phyloP scores from a whole-genome alignment of 2,888 invertebrate genomes.

The Apantesis nais region DNA sequence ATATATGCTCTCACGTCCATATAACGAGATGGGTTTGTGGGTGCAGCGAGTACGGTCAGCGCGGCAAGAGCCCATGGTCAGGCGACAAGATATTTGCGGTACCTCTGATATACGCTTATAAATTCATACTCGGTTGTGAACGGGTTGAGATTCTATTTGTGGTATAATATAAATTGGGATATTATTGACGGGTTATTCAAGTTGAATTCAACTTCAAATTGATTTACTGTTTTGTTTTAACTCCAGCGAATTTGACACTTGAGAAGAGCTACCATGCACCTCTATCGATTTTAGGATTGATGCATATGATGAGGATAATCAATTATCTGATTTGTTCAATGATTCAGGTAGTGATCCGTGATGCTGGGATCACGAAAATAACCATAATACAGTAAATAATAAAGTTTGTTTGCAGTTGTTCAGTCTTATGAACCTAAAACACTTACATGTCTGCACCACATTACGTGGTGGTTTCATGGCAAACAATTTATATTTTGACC shows the following conservation, averaged over 20 bases:
- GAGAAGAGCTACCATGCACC: background rate
- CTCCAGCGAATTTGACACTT: background rate
- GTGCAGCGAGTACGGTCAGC: background rate
- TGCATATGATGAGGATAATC: background rate
- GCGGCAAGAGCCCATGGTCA: background rate
- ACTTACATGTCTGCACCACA: background rate
- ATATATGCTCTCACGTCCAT: background rate
- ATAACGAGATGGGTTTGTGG: background rate
- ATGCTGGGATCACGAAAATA: background rate
- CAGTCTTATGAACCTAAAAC: background rate
- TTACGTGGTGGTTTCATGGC: background rate
- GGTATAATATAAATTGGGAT: constrained; percentile 5
- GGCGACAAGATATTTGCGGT: constrained; percentile 19
- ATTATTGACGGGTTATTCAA: background rate
- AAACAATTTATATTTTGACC: background rate
- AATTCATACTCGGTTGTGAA: constrained; percentile 12
- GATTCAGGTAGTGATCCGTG: background rate
- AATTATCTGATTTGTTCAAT: background rate
- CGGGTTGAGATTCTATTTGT: background rate
- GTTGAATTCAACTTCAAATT: background rate
- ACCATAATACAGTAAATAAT: too few relatives aligned
- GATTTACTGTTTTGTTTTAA: background rate
- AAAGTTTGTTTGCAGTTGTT: background rate
- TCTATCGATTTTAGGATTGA: background rate
- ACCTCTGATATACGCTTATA: constrained; percentile 10